phyloP scores from a whole-genome alignment of 2,797 vertebrate species.

The Xiphorhynchus erythropygius region DNA sequence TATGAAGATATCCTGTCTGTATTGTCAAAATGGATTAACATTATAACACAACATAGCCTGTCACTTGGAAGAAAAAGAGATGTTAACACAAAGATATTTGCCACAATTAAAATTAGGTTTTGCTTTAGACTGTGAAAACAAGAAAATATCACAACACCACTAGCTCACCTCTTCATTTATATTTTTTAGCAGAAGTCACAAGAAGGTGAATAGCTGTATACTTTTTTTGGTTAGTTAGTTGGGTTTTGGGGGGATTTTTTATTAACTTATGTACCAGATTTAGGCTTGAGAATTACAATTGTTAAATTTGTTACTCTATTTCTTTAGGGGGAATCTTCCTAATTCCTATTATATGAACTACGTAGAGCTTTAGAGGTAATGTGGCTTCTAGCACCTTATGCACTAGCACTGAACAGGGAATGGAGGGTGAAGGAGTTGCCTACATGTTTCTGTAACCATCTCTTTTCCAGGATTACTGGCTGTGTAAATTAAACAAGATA shows the following conservation, averaged over 20 bases:
- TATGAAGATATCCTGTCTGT: neutral
- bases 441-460: neutral
- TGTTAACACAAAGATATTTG: neutral
- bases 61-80: conserved; percentile 10
- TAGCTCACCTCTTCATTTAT: neutral
- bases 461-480: neutral
- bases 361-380: neutral
- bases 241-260: neutral
- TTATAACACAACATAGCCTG: neutral
- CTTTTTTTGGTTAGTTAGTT: too few species aligned
- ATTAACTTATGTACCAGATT: neutral
- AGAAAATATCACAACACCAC: neutral
- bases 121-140: neutral
- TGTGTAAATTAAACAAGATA: neutral
- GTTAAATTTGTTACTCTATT: neutral
- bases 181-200: neutral
- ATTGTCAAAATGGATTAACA: conserved; percentile 40
- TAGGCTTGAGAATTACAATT: neutral
- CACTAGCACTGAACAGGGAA: neutral
- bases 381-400: neutral
- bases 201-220: neutral
- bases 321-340: neutral
- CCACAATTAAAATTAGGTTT: neutral
- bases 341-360: neutral
- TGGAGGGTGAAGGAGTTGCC: neutral